Base-by-base conservation (phyloP, 2,113 vertebrate species). In the Xenopus laevis region DNA sequence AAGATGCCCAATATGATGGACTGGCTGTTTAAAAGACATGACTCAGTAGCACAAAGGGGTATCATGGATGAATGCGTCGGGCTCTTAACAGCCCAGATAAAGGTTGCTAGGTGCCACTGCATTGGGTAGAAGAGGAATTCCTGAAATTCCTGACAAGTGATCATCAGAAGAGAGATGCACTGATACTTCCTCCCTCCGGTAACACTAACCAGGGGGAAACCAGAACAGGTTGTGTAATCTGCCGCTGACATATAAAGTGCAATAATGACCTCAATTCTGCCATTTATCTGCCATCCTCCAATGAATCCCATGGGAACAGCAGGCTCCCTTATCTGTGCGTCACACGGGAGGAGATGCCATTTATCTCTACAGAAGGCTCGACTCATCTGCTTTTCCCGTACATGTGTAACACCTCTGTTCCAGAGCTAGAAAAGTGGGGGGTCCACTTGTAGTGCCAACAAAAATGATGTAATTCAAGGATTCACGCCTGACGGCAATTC, bases 151-250 rank as follows among this genome's bases (percentile, higher is more conserved):
- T 63, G 57, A 16, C 16, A 63, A 53, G 33, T 60, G 44, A 55
- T 69, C 73, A 76, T 76, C 65, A 27, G 20, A 16, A n/a, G n/a
- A n/a, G n/a, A 63, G 58, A 63, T 76, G 17, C 2, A 17, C 68
- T 76, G 73, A 52, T 62, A 69, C 66, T 69, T 69, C 65, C 73
- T 76, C 17, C 65, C 73, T 76, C 17, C 23, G 15, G 65, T 40
- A 60, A 45, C 55, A 30, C 45, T 17, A 53, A 50, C 12, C 44
- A 52, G 30, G 53, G 72, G 68, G 60, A 68, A 40, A 40, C 33
- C 33, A 68, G 65, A 74, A 68, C 72, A 74, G 72, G 72, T 74
- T 50, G 57, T 44, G 65, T 74, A 65, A 74, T 74, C 55, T 61
- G 65, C 46, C 16, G 4, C 2, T 33, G 30, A 61, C 65, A 68